Conservation (phyloP, 2,113 vertebrate species). For the Aegypius monachus region DNA sequence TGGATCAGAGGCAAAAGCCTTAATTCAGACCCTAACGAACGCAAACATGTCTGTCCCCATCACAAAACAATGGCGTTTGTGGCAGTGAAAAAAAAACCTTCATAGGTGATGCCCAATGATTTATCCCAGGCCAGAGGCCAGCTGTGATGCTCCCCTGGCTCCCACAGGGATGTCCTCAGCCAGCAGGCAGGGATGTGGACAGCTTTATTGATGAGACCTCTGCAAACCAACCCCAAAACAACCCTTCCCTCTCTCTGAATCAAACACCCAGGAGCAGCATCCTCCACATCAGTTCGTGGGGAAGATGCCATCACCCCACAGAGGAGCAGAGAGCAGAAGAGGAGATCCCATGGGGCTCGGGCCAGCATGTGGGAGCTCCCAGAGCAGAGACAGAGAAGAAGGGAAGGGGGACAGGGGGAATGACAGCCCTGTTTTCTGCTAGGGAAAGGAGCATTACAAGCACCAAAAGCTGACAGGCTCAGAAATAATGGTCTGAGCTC, state of each 20-base stretch:
- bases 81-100: background rate
- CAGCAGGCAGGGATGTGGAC: background rate
- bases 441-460: slow-evolving; percentile 5
- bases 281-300: background rate
- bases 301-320: background rate
- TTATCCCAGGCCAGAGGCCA: background rate
- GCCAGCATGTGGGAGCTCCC: background rate
- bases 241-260: background rate
- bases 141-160: background rate
- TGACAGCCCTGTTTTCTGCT: background rate
- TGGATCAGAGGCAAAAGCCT: slow-evolving; percentile 3
- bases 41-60: background rate
- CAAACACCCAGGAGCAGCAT: background rate
- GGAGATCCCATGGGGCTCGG: background rate
- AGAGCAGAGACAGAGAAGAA: background rate
- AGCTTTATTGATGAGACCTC: background rate
- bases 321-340: background rate
- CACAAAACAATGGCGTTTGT: background rate
- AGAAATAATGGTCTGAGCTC: slow-evolving; percentile 68
- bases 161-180: background rate
- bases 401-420: background rate
- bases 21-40: background rate
- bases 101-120: background rate
- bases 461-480: slow-evolving; percentile 58
- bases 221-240: background rate